A percentile compares a stretch with the other conserved stretches of the same genome.
phyloP scores from a whole-genome alignment of 2,888 invertebrate genomes.

The Tethea ocularis region DNA sequence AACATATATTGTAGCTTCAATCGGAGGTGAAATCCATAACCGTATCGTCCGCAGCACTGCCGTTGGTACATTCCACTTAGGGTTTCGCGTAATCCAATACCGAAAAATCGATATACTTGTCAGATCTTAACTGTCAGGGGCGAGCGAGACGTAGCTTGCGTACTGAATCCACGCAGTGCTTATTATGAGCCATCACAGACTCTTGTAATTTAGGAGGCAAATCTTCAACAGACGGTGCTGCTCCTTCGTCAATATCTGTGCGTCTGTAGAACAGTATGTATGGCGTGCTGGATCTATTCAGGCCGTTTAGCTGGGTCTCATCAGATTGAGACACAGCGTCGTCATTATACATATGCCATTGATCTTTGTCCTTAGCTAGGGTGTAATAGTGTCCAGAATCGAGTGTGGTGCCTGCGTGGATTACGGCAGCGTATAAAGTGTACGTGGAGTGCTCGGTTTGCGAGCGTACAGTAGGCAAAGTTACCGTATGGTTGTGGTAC shows the following conservation, averaged over 20 bases:
- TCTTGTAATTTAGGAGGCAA: constrained; percentile 62
- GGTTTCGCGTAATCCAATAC: constrained; percentile 48
- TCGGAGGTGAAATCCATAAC: neutral
- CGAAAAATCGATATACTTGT: constrained; percentile 52
- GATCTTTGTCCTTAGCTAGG: constrained; percentile 86
- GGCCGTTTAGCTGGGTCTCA: constrained; percentile 84
- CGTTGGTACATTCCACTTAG: constrained; percentile 20
- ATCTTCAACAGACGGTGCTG: constrained; percentile 55
- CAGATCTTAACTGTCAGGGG: constrained; percentile 65
- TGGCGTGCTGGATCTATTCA: constrained; percentile 90
- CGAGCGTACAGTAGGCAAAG: constrained; percentile 68
- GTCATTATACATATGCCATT: constrained; percentile 93
- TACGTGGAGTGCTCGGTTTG: constrained; percentile 79
- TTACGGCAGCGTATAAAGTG: constrained; percentile 91
- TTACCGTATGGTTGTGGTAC: constrained; percentile 83
- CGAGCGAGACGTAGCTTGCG: constrained; percentile 49
- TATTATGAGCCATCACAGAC: constrained; percentile 62
- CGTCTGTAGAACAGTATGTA: constrained; percentile 91
- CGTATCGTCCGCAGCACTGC: neutral
- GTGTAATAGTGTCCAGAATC: constrained; percentile 96
- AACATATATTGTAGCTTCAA: too few relatives aligned
- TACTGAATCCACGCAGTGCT: constrained; percentile 57
- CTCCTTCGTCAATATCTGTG: constrained; percentile 70
- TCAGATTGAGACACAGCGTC: constrained; percentile 86
- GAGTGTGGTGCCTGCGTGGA: constrained; percentile 92